Base-by-base conservation (phyloP, 2,113 vertebrate species). In the Cyrtonyx montezumae region DNA sequence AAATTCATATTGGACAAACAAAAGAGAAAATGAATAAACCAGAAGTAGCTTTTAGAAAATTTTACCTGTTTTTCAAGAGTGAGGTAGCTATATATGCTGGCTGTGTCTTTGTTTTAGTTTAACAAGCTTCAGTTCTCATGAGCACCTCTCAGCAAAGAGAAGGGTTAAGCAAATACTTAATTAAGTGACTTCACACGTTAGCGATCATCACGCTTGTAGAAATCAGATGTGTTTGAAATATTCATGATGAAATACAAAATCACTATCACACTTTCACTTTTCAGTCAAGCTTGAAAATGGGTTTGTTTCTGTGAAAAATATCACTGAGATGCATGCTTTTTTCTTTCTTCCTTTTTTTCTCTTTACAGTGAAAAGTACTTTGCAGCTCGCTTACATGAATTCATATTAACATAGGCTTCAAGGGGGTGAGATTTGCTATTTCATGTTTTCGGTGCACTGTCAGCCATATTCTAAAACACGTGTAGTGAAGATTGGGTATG, bases 151-250 rank as follows among this genome's bases (percentile, higher is more conserved):
- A 48, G 49, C 56, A 34, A 71, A 85, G 77, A 79, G n/a, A 90
- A 82, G 66, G 32, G 67, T 90, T 95, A 92, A 81, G 74, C 0
- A 3, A 58, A 79, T 77, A 61, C 67, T 87, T 84, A 90, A 93
- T 88, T 61, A 88, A 93, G 61, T 65, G 59, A 79, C 70, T 95
- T 90, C 58, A 78, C 75, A 84, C 12, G 0, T 87, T 71, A 85
- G 22, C 46, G 91, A 67, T 74, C 89, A 59, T 65, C 75, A 20
- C 51, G 45, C 53, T 58, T 80, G 88, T 59, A 83, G 84, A 86
- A 90, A 91, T 95, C 63, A 86, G 80, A 79, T 78, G 74, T 48
- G 37, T 93, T 91, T 95, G 77, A 93, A 96, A 95, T 85, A 87
- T 87, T 71, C 88, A 69, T 74, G 76, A 75, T 71, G 56, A 91